Base-by-base conservation (phyloP, 1,140 invertebrate species). In the Zaprionus davidi region DNA sequence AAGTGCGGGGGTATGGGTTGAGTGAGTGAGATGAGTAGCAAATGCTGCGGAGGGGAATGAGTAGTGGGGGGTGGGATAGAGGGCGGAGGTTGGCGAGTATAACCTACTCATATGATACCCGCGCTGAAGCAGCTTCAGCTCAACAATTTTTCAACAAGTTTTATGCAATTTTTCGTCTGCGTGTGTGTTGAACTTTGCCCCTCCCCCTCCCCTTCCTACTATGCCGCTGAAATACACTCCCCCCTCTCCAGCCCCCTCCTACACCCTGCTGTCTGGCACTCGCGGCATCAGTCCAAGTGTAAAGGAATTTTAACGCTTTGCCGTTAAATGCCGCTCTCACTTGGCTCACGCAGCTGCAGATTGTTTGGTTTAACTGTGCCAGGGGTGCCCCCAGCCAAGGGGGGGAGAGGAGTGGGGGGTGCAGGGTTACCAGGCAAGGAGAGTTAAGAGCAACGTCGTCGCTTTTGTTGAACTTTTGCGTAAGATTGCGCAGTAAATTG, bases 401-500 rank as follows among this genome's bases (percentile, higher is more conserved):
- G 34, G n/a, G n/a, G 36, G n/a, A 3, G 34, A 4, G 5, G 22
- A 20, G 5, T 2, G 7, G 22, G 55, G n/a, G 20, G 12, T 22
- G 22, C 7, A 12, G 36, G 41, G 41, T 44, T 44, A 26, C 5
- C 12, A 44, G 11, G 15, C 1, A 2, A n/a, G 13, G 20, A 57
- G 71, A 57, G 66, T 68, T 71, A 79, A 79, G 65, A 72, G 81
- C 60, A 78, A 9, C 41, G 55, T 36, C 71, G 76, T 72, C 69
- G 84, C 84, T 90, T 90, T 90, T 90, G 85, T 90, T 90, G 76
- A 90, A 90, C 85, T 90, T 90, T 90, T 90, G 85, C 85, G 79
- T 90, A 90, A 90, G 85, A 90, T 90, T 90, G 85, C 85, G 85
- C 85, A 90, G 85, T 90, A 90, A 90, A 90, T 90, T 90, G 85